Evolutionary conservation across 2,888 invertebrate species (phyloP).

Genomic region (Campopleginae sp.): DNA sequence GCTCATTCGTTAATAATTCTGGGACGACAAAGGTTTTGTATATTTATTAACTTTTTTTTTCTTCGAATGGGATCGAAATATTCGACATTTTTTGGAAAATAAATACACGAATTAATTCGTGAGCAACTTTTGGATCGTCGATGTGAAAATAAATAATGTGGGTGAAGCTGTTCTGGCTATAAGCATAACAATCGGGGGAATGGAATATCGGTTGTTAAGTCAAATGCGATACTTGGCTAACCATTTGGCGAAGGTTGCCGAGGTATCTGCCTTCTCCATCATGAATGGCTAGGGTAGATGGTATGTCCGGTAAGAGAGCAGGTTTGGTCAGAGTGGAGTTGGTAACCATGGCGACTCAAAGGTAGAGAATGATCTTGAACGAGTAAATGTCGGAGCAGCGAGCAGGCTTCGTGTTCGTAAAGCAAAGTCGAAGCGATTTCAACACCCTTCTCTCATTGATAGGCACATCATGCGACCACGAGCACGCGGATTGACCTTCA

Average conservation of each 20-base stretch:
- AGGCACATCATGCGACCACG: constrained; percentile 77
- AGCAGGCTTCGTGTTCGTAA: neutral
- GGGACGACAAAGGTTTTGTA: too few species aligned
- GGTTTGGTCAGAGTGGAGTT: constrained; percentile 74
- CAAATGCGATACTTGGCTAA: constrained; percentile 82
- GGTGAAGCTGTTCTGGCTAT: constrained; percentile 64
- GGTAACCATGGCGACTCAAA: constrained; percentile 82
- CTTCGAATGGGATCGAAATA: too few species aligned
- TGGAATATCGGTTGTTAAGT: constrained; percentile 81
- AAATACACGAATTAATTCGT: neutral
- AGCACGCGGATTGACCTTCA: constrained; percentile 68
- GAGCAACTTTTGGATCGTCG: neutral
- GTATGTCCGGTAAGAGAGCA: constrained; percentile 59
- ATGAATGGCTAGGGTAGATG: constrained; percentile 8
- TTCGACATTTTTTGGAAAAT: neutral
- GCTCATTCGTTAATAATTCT: too few species aligned
- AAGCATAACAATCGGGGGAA: constrained; percentile 78
- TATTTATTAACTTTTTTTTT: too few species aligned
- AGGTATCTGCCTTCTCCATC: constrained; percentile 68
- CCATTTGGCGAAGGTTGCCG: constrained; percentile 74
- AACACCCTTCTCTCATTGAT: constrained; percentile 81
- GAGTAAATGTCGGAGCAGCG: constrained; percentile 66
- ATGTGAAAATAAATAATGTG: neutral
- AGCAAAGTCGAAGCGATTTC: constrained; percentile 72
- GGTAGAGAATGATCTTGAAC: constrained; percentile 83